Evolutionary conservation across 2,888 invertebrate genomes (phyloP), one percentile per base, ranked within the genome.

Genomic region (Conops quadrifasciatus): DNA sequence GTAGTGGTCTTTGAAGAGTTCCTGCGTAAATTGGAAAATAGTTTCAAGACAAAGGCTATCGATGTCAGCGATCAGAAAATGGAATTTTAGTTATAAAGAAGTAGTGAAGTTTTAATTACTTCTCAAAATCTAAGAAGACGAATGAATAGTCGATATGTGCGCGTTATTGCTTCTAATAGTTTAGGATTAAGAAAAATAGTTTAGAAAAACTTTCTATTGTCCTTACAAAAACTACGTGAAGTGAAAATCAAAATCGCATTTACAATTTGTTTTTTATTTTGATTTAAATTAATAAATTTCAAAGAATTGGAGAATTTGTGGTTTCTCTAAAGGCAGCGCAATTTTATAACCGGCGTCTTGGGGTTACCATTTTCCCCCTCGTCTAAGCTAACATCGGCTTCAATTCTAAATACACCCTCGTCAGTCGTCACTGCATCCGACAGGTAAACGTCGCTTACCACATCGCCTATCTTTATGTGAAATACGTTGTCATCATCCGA

Each of bases 1-100:
- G 87, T 93, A 9, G 87, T 89, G 65, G 85, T 92, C 2, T 94
- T 94, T 82, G 90, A 92, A 77, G 90, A 91, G 78, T 94, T 94
- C 85, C 83, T 94, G 16, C 87, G 90, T 69, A 88, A 88, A 63
- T 80, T 94, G 67, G 91, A 90, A 77, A 85, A 80, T 1, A 80
- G 79, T 60, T 80, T 79, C 36, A 85, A 82, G 65, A 67, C 73
- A 28, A 80, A 80, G 71, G 74, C 78, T 1, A 76, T 80, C 58
- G 78, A 78, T 72, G 70, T 77, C n/a, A 79, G 79, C 74, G 81
- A 81, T 74, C 72, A 73, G 30, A 79, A 77, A 72, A 77, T 86
- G 78, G 85, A 84, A 28, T 86, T 84, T 76, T 85, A 79, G 63
- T 53, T 5, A 28, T 64, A 71, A 36, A 63, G 13, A n/a, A 62